These are phyloP conservation scores for Pristiophorus japonicus DNA, from an alignment of 2,113 vertebrate genomes.

Conservation along the genomic window DNA sequence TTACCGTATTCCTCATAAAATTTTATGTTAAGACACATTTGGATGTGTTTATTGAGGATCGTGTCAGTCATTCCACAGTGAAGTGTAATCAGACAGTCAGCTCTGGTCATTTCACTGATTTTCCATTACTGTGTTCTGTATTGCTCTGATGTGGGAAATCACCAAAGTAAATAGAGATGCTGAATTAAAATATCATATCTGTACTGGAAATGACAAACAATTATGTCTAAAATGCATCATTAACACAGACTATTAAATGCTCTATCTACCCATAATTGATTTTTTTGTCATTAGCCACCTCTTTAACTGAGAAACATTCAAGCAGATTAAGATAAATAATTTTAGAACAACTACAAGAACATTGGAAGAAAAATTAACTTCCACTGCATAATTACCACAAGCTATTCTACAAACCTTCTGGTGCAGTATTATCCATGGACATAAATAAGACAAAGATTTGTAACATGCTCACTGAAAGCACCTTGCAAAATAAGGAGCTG, in stretches of 20 bases:
- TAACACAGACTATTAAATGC: conserved; percentile 87
- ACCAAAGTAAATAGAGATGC: conserved; percentile 12
- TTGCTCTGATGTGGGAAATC: background rate
- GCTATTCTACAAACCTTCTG: background rate
- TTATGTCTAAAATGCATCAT: conserved; percentile 92
- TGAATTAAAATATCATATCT: conserved; percentile 55
- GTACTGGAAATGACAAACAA: conserved; percentile 82
- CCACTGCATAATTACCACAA: background rate
- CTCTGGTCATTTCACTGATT: background rate
- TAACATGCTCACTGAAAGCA: background rate
- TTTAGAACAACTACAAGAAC: conserved; percentile 12
- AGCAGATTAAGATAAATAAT: conserved; percentile 83
- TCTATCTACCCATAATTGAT: conserved; percentile 92
- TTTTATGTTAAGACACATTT: background rate
- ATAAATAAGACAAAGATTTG: background rate
- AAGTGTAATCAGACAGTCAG: background rate
- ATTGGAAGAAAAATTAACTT: conserved; percentile 30
- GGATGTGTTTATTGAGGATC: no score
- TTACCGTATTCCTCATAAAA: background rate
- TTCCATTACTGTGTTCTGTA: background rate
- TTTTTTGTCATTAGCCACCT: conserved; percentile 85
- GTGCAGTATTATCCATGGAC: background rate
- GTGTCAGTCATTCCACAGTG: background rate
- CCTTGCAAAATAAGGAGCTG: background rate
- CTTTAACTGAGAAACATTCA: conserved; percentile 83